phyloP scores from a whole-genome alignment of 2,888 invertebrate genomes.

The Synanthedon formicaeformis region DNA sequence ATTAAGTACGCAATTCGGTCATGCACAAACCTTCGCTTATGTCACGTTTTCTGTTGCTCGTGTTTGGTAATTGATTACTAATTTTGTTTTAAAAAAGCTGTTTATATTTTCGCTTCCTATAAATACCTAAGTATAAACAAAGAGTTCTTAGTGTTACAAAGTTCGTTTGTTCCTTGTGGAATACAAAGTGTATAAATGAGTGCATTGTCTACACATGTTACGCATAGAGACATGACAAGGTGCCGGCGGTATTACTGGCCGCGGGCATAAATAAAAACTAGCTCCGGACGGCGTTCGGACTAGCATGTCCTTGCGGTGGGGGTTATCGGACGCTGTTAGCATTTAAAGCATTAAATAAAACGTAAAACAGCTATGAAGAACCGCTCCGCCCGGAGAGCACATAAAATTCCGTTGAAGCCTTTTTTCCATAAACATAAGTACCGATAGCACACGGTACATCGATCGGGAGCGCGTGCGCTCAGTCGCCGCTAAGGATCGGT shows the following conservation, averaged over 20 bases:
- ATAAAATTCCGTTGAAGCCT: slow-evolving; percentile 66
- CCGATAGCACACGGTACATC: slow-evolving; percentile 55
- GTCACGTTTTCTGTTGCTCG: slow-evolving; percentile 6
- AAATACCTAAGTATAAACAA: neutral
- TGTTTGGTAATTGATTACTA: neutral
- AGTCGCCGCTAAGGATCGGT: slow-evolving; percentile 29
- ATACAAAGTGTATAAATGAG: neutral
- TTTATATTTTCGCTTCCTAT: too few species aligned
- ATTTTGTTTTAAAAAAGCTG: neutral
- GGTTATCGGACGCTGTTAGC: slow-evolving; percentile 67
- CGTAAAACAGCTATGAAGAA: slow-evolving; percentile 59
- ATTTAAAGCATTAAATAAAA: slow-evolving; percentile 60
- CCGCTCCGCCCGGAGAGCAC: slow-evolving; percentile 46
- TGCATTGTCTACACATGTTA: neutral
- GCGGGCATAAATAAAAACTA: slow-evolving; percentile 35
- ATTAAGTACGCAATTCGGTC: slow-evolving; percentile 1
- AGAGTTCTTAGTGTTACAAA: neutral
- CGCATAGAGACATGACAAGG: slow-evolving; percentile 11
- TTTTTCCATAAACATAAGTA: slow-evolving; percentile 50
- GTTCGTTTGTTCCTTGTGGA: slow-evolving; percentile 1
- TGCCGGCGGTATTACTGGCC: slow-evolving; percentile 32
- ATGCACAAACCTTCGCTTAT: slow-evolving; percentile 1
- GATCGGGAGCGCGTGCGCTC: slow-evolving; percentile 18
- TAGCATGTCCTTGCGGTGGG: slow-evolving; percentile 56
- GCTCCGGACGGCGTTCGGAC: slow-evolving; percentile 21